Conservation (phyloP, 92 coral and sea anemone genomes). For the Siderastrea radians region DNA sequence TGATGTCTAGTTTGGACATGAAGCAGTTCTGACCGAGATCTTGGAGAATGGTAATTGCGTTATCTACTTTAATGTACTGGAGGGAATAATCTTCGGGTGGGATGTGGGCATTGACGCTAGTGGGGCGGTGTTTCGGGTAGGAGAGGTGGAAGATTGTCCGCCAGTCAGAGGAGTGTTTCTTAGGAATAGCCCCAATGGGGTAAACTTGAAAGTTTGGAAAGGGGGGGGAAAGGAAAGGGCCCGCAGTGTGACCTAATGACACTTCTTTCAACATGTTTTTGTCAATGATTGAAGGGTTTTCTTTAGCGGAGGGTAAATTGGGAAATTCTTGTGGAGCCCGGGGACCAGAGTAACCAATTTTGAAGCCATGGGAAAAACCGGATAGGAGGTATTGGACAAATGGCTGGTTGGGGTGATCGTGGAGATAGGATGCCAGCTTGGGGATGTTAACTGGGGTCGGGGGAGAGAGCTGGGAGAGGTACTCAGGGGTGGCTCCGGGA, state of each 20-base stretch:
- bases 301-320: neutral
- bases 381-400: neutral
- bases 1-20: neutral
- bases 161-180: neutral
- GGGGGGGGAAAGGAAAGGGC: neutral
- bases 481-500: neutral
- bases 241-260: neutral
- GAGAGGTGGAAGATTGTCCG: neutral
- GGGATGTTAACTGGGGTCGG: conserved; percentile 1
- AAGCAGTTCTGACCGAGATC: neutral
- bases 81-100: neutral
- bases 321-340: neutral
- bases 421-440: neutral
- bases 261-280: conserved; percentile 14
- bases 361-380: neutral
- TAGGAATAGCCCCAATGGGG: neutral
- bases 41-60: neutral
- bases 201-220: neutral
- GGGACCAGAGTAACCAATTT: neutral
- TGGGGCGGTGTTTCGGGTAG: neutral
- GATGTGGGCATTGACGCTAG: conserved; percentile 5
- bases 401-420: neutral
- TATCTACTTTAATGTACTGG: neutral
- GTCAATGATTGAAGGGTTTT: neutral
- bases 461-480: neutral